Percentiles rank a stretch among this genome's conserved stretches.
phyloP scores from a whole-genome alignment of 2,888 invertebrate genomes.

The Entomobrya proxima region DNA sequence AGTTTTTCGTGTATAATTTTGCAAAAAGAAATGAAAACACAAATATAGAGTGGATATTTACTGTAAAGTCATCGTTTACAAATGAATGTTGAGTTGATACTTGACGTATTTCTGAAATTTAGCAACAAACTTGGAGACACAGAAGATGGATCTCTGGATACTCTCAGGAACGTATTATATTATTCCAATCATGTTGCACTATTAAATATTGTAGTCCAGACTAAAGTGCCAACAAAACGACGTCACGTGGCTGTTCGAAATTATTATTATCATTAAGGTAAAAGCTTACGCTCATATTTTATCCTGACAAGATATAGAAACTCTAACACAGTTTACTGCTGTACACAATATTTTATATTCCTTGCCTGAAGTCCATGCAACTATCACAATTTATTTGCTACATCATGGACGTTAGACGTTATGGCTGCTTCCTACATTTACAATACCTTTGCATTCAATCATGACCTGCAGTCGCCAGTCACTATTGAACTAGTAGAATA shows the following conservation, averaged over 20 bases:
- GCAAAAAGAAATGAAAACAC: too few relatives aligned
- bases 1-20: too few relatives aligned
- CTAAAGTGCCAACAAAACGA: neutral
- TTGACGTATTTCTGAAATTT: too few relatives aligned
- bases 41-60: too few relatives aligned
- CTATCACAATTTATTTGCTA: constrained; percentile 33
- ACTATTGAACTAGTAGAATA: too few relatives aligned
- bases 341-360: too few relatives aligned
- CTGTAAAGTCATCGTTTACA: too few relatives aligned
- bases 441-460: constrained; percentile 9
- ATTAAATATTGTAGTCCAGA: neutral
- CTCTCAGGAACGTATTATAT: neutral
- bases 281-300: constrained; percentile 47
- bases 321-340: neutral
- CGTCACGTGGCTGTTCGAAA: constrained; percentile 9
- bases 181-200: neutral
- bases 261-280: constrained; percentile 41
- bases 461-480: neutral
- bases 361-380: neutral
- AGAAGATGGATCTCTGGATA: too few relatives aligned
- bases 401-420: neutral
- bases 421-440: neutral
- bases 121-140: too few relatives aligned
- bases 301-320: constrained; percentile 21
- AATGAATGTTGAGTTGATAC: too few relatives aligned